Base-by-base conservation (phyloP, 2,113 vertebrate species). In the Malaclemys terrapin region DNA sequence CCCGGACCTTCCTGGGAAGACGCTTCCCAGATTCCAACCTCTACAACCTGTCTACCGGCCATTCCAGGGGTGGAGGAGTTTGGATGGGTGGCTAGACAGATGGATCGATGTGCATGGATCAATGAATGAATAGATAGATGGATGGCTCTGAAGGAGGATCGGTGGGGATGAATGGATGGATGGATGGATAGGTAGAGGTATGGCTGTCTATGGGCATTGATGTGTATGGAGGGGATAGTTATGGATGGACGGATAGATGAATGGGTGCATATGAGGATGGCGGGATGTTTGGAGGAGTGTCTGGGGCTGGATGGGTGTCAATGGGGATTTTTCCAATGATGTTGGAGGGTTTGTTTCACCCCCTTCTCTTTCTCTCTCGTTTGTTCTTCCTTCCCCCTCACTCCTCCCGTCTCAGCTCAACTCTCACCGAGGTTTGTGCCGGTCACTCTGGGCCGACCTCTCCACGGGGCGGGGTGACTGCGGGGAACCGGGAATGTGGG, bases 11-110 rank as follows among this genome's bases (percentile, higher is more conserved):
- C 31, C 13, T 14, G 13, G 31, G 31, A 59, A 17, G 29, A 65
- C 6, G 13, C 29, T 35, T 65, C 59, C 59, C 6, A 35, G 31
- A 14, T 2, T 65, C 13, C 12, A 35, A 4, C 13, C 6, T 35
- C 6, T 13, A 17, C 5, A 2, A 16, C 5, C 29, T 1, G 5
- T 6, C 6, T 65, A 17, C 12, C 3, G 13, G 31, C 29, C 59
- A 65, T 31, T 62, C 5, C 35, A 31, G 2, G 29, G 29, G 10
- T 13, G 29, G 13, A 14, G 29, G 27, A 54, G 6, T 10, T 8
- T 57, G 59, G 27, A 31, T 31, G 29, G 13, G 13, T 62, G 19
- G 8, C 7, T 16, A 16, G 50, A 52, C 14, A 52, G 49, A 14
- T 52, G 50, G 50, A 52, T 5, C 2, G 50, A 4, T 52, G 47